A percentile compares a stretch with the other conserved stretches of the same genome.
These are phyloP conservation scores for Scaptomyza flava DNA, from an alignment of 2,888 invertebrate genomes.

Conservation along the genomic window DNA sequence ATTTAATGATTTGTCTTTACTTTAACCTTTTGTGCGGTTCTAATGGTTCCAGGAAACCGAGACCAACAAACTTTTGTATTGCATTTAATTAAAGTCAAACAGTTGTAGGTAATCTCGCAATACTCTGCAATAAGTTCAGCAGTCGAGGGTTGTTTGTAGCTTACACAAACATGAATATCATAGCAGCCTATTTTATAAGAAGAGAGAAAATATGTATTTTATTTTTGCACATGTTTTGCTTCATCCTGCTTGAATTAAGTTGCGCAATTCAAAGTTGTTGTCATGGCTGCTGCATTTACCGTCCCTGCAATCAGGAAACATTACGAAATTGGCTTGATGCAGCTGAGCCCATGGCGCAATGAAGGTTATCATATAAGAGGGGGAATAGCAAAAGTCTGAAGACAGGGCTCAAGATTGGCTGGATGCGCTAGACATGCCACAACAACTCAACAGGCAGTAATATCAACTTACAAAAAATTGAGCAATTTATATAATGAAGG, in stretches of 20 bases:
- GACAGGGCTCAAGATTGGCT: not conserved
- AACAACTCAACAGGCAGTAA: not conserved
- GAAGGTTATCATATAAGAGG: conserved; percentile 4
- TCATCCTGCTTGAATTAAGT: not conserved
- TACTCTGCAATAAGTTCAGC: not conserved
- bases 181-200: not conserved
- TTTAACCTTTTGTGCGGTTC: not conserved
- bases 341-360: conserved; percentile 44
- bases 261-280: conserved; percentile 34
- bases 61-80: not conserved
- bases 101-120: conserved; percentile 2
- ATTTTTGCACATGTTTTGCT: not conserved
- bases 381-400: not conserved
- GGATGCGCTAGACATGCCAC: no score
- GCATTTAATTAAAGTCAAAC: not conserved
- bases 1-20: not conserved
- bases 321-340: conserved; percentile 29
- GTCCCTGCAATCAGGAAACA: conserved; percentile 19
- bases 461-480: conserved; percentile 53
- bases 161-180: not conserved
- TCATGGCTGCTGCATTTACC: conserved; percentile 10
- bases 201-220: not conserved
- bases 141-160: not conserved
- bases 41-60: not conserved
- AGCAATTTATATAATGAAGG: conserved; percentile 37